A percentile compares a stretch with the other conserved stretches of the same genome.
Conservation (phyloP, 1,140 invertebrate species). For the Trichonephila clavata region DNA sequence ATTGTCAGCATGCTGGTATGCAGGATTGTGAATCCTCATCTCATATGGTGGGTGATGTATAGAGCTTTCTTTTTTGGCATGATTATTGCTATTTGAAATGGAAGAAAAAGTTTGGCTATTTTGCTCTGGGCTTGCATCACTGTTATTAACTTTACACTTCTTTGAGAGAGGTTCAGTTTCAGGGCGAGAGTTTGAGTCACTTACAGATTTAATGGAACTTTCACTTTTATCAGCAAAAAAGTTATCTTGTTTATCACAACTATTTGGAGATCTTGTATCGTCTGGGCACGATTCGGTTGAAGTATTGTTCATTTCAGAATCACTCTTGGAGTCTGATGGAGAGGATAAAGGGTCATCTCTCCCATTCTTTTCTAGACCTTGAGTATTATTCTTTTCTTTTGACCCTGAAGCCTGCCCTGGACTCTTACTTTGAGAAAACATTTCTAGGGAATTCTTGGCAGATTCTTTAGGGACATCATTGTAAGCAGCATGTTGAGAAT, state of each 20-base stretch:
- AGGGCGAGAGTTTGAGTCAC: conserved; percentile 39
- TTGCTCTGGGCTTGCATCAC: conserved; percentile 59
- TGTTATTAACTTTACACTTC: conserved; percentile 60
- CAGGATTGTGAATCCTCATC: conserved; percentile 66
- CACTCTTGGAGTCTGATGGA: conserved; percentile 70
- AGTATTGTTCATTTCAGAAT: conserved; percentile 69
- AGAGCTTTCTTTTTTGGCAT: conserved; percentile 64
- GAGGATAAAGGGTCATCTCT: conserved; percentile 53
- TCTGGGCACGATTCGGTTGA: conserved; percentile 72
- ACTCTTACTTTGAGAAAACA: conserved; percentile 68
- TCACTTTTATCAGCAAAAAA: conserved; percentile 43
- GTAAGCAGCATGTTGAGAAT: conserved; percentile 38
- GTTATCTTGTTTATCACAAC: conserved; percentile 70
- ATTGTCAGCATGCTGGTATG: conserved; percentile 29
- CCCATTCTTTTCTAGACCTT: conserved; percentile 59
- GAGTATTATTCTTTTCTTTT: conserved; percentile 54
- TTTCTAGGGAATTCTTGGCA: conserved; percentile 37
- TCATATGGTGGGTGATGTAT: conserved; percentile 49
- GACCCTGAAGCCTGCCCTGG: neutral
- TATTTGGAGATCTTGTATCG: conserved; percentile 69
- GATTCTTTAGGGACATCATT: conserved; percentile 63
- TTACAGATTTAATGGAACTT: conserved; percentile 59
- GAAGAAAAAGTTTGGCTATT: conserved; percentile 73
- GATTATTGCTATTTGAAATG: conserved; percentile 74
- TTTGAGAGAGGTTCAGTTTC: conserved; percentile 39